Percentiles rank a stretch among this genome's conserved stretches.
These are phyloP conservation scores for Loriculus beryllinus DNA, from an alignment of 2,797 vertebrate genomes.

Conservation along the genomic window DNA sequence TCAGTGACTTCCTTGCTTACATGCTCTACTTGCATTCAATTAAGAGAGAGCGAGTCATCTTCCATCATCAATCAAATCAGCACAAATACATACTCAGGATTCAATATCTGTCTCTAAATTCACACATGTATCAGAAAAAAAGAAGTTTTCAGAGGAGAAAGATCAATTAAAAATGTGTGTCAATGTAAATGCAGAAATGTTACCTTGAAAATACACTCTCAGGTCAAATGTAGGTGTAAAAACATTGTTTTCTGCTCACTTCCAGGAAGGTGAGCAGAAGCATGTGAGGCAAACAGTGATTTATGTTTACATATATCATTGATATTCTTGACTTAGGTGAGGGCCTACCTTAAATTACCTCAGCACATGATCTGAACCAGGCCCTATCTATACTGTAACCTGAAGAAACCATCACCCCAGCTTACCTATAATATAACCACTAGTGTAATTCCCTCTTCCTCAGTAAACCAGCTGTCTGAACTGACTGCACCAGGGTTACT, in stretches of 20 bases:
- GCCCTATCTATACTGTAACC: neutral
- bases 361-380: neutral
- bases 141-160: neutral
- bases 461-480: neutral
- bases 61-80: neutral
- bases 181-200: neutral
- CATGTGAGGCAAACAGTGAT: neutral
- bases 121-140: neutral
- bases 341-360: neutral
- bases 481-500: neutral
- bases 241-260: neutral
- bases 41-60: neutral
- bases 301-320: neutral
- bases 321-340: neutral
- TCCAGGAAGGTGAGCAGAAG: neutral
- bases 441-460: neutral
- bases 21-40: constrained; percentile 27
- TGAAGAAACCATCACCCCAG: neutral
- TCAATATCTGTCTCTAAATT: constrained; percentile 24
- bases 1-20: neutral
- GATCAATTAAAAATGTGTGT: neutral
- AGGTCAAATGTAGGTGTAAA: neutral
- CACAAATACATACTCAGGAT: neutral
- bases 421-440: neutral
- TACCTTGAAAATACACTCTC: neutral